Percentiles rank a stretch among this genome's conserved stretches.
Conservation (phyloP, 2,797 vertebrate species). For the Pangasius djambal region DNA sequence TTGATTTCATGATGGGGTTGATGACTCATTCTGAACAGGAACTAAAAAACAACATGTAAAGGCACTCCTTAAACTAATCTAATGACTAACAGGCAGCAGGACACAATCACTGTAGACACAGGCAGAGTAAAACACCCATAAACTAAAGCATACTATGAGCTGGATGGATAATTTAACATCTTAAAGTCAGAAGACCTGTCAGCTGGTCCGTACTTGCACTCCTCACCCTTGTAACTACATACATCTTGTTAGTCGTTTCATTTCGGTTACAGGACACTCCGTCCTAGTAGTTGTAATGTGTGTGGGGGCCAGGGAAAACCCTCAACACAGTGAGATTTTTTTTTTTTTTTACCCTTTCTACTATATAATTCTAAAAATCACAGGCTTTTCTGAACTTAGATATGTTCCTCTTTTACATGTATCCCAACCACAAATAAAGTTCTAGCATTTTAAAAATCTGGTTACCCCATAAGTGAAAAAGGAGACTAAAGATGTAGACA, state of each 20-base stretch:
- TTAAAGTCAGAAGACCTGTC: background rate
- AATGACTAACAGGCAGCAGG: background rate
- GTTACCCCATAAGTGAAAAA: background rate
- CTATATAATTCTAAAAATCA: background rate
- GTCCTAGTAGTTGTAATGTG: background rate
- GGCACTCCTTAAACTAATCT: slow-evolving; percentile 18
- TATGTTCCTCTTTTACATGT: background rate
- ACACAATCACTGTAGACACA: background rate
- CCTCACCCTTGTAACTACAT: background rate
- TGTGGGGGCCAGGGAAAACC: background rate
- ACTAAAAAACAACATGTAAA: background rate
- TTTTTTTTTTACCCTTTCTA: background rate
- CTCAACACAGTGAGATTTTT: background rate
- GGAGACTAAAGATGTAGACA: background rate
- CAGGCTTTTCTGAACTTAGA: background rate
- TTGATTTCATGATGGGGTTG: background rate
- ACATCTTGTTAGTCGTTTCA: background rate
- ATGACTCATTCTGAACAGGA: slow-evolving; percentile 26
- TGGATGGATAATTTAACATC: background rate
- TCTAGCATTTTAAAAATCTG: background rate
- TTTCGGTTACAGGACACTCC: background rate
- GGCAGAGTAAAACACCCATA: background rate
- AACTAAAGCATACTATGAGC: background rate
- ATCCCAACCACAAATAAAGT: background rate
- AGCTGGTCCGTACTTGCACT: background rate